Evolutionary conservation across 2,888 invertebrate genomes (phyloP).

Genomic region (Spatulosminthurus flaviceps): DNA sequence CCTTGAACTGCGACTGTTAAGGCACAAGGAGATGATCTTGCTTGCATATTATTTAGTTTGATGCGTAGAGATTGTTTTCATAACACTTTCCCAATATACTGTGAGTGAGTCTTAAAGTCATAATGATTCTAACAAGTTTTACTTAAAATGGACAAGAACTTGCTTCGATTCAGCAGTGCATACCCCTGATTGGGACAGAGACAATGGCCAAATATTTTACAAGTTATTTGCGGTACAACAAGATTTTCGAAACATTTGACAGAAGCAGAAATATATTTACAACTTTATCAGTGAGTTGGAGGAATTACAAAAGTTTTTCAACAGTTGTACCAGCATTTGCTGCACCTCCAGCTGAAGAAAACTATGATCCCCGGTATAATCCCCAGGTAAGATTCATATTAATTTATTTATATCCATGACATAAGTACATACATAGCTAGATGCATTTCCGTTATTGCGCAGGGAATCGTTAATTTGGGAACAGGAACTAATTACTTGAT

Average conservation of each 20-base stretch:
- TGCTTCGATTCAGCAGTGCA: too few relatives aligned
- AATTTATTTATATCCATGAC: background rate
- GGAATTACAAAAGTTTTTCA: too few relatives aligned
- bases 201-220: too few relatives aligned
- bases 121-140: background rate
- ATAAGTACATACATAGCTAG: background rate
- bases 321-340: background rate
- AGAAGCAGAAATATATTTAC: background rate
- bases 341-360: slow-evolving; percentile 32
- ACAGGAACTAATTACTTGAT: slow-evolving; percentile 47
- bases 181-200: too few relatives aligned
- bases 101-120: slow-evolving; percentile 8
- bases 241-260: too few relatives aligned
- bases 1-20: slow-evolving; percentile 7
- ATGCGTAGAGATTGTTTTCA: background rate
- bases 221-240: too few relatives aligned
- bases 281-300: background rate
- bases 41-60: background rate
- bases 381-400: slow-evolving; percentile 16
- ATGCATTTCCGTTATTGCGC: background rate
- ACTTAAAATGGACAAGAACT: background rate
- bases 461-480: slow-evolving; percentile 46
- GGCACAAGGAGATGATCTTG: slow-evolving; percentile 13
- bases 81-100: too few relatives aligned
- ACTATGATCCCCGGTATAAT: slow-evolving; percentile 30